Evolutionary conservation across 2,797 vertebrate species (phyloP), one percentile per base, ranked within the genome.

Genomic region (Sardinella longiceps): DNA sequence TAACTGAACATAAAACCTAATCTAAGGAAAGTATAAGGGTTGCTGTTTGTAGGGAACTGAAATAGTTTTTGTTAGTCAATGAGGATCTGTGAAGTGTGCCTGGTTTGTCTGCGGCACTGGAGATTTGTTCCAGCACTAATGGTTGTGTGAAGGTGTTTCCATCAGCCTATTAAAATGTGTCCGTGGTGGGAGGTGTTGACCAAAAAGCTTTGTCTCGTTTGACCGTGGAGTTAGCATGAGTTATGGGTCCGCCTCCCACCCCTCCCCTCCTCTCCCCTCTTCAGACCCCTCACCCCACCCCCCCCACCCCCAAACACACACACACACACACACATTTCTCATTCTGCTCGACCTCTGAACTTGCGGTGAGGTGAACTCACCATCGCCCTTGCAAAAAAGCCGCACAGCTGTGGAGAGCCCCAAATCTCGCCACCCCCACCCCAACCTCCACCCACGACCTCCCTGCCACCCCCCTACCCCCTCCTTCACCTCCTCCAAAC

Each of bases 311-410:
- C 63, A 33, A 28, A 70, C 33, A 70, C 84, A n/a, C n/a, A n/a
- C n/a, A n/a, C n/a, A n/a, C n/a, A n/a, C n/a, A n/a, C n/a, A n/a
- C n/a, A 48, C 46, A 48, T 87, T 53, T 87, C 51, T 39, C 81
- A 51, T 12, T 84, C 45, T 82, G 37, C n/a, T 9, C 50, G 82
- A 83, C 70, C 20, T 37, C 33, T 84, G 83, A 80, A 80, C 53
- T 80, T 80, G 46, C 70, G 70, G 70, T 77, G 70, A 77, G 70
- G 70, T 77, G 70, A 77, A 77, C 70, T 77, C 70, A 77, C 33
- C 70, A 43, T 39, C 37, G 70, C 70, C 66, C 70, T 77, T 77
- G 33, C 70, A 39, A 77, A 77, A 74, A 77, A 77, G 70, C 70
- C 33, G 37, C 70, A 77, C 70, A 77, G 70, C 70, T 77, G 70